Conservation (phyloP, 1,140 invertebrate species). For the Scaptomyza montana region DNA sequence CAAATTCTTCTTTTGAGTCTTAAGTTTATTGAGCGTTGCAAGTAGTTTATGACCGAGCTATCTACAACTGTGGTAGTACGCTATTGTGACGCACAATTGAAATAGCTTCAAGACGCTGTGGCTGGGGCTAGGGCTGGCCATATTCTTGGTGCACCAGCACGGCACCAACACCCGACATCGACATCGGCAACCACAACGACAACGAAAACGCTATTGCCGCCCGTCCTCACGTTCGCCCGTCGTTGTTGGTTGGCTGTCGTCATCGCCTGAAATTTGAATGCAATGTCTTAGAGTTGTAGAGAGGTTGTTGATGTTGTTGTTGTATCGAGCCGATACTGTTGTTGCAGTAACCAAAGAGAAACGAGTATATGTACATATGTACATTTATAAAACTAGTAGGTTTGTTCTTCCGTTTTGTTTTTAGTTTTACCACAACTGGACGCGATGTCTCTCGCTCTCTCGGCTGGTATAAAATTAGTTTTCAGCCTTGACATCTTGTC, state of each 20-base stretch:
- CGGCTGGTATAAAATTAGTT: neutral
- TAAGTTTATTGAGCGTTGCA: neutral
- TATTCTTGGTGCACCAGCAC: slow-evolving; percentile 40
- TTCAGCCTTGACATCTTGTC: neutral
- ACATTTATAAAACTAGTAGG: slow-evolving; percentile 59
- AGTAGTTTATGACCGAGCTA: slow-evolving; percentile 4
- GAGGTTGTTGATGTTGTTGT: slow-evolving; percentile 18
- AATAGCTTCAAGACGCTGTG: slow-evolving; percentile 55
- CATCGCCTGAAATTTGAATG: slow-evolving; percentile 71
- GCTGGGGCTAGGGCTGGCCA: slow-evolving; percentile 23
- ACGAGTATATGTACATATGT: slow-evolving; percentile 14
- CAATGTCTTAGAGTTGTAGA: slow-evolving; percentile 49
- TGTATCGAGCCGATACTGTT: slow-evolving; percentile 15
- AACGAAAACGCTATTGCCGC: slow-evolving; percentile 14
- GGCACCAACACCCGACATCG: slow-evolving; percentile 20
- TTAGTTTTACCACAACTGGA: slow-evolving; percentile 18
- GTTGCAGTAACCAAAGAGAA: slow-evolving; percentile 22
- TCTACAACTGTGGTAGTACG: slow-evolving; percentile 30
- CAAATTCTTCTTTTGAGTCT: neutral
- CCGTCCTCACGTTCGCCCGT: neutral
- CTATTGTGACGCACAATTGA: slow-evolving; percentile 49
- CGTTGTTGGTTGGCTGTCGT: slow-evolving; percentile 56
- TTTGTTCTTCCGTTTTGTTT: slow-evolving; percentile 54
- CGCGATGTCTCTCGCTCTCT: neutral
- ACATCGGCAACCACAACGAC: slow-evolving; percentile 31